Evolutionary conservation across 2,113 vertebrate species (phyloP).

Genomic region (Zapus hudsonius): DNA sequence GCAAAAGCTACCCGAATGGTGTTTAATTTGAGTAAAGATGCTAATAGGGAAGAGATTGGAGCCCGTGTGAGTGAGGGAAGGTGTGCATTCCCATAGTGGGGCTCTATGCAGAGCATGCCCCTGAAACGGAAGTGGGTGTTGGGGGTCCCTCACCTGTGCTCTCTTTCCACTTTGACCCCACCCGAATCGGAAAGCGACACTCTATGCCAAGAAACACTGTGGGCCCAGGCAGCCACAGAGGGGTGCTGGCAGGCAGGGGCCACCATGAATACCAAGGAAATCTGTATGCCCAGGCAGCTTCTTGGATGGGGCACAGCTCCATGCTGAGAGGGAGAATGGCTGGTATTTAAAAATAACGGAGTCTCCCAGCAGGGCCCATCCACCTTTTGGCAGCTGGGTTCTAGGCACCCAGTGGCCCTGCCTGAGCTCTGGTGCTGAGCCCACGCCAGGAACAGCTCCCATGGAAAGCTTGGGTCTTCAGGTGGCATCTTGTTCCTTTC

Average conservation of each 20-base stretch:
- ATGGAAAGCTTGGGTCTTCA: neutral
- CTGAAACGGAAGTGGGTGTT: neutral
- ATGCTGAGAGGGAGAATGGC: constrained; percentile 13
- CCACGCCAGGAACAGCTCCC: neutral
- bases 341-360: constrained; percentile 40
- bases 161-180: neutral
- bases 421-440: neutral
- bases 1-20: constrained; percentile 2
- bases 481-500: constrained; percentile 11
- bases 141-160: neutral
- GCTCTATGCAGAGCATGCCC: neutral
- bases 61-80: neutral
- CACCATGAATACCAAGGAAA: neutral
- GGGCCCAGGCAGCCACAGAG: neutral
- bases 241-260: neutral
- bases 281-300: neutral
- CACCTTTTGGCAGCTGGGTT: neutral
- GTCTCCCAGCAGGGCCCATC: neutral
- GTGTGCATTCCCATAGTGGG: neutral
- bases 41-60: neutral
- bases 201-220: neutral
- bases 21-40: neutral
- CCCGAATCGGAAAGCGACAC: neutral
- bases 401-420: neutral
- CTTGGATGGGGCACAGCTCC: neutral